Evolutionary conservation across 2,113 vertebrate genomes (phyloP).

Genomic region (Daubentonia madagascariensis): DNA sequence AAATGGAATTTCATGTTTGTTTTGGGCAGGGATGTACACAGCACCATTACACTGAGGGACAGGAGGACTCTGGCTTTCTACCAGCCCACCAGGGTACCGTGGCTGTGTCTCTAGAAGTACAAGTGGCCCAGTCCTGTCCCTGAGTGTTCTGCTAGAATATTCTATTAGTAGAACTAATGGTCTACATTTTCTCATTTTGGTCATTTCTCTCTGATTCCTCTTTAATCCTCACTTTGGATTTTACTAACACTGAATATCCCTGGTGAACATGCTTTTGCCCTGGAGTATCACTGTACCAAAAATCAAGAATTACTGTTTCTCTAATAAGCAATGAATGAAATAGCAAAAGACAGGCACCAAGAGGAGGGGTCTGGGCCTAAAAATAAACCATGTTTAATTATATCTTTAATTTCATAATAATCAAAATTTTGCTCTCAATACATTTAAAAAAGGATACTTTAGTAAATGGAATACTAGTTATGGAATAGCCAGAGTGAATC

Average conservation of each 20-base stretch:
- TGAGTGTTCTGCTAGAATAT: neutral
- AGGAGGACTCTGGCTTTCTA: neutral
- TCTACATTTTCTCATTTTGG: neutral
- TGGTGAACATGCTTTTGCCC: neutral
- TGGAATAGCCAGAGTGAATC: neutral
- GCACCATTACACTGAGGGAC: neutral
- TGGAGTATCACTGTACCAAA: neutral
- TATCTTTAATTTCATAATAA: neutral
- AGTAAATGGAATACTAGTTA: neutral
- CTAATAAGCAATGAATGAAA: neutral
- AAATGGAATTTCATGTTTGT: neutral
- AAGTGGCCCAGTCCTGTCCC: neutral
- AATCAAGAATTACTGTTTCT: neutral
- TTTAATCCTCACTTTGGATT: neutral
- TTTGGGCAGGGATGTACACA: neutral
- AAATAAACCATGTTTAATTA: neutral
- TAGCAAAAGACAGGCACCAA: neutral
- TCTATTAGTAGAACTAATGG: neutral
- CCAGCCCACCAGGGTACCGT: neutral
- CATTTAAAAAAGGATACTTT: neutral
- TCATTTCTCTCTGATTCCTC: neutral
- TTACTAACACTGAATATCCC: neutral
- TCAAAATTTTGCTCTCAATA: neutral
- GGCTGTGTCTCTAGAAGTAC: neutral
- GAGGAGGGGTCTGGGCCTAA: fast-evolving